These are phyloP conservation scores for Tromatobia lineatoria DNA, from an alignment of 2,888 invertebrate genomes.

Conservation along the genomic window DNA sequence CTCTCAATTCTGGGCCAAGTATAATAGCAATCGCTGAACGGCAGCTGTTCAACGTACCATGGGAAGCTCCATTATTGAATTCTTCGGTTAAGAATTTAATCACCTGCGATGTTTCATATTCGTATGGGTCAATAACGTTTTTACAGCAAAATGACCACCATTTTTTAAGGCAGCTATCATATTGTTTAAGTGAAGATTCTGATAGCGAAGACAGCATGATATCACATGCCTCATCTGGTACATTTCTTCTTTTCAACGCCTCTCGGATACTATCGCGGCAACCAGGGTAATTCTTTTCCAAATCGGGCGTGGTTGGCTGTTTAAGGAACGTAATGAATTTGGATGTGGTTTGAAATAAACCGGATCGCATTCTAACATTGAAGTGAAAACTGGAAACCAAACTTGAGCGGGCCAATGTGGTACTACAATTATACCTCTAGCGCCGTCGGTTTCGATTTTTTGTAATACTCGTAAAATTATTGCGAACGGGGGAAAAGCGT, in stretches of 20 bases:
- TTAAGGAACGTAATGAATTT: slow-evolving; percentile 38
- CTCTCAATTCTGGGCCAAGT: slow-evolving; percentile 15
- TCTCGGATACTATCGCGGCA: slow-evolving; percentile 47
- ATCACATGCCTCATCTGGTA: slow-evolving; percentile 29
- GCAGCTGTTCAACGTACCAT: slow-evolving; percentile 41
- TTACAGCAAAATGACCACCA: slow-evolving; percentile 24
- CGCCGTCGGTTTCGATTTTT: too few species aligned
- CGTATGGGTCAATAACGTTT: slow-evolving; percentile 1
- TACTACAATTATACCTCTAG: too few species aligned
- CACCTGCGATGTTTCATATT: neutral
- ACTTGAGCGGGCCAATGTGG: slow-evolving; percentile 20
- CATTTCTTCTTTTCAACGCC: slow-evolving; percentile 32
- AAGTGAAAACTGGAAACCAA: slow-evolving; percentile 65
- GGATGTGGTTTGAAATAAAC: slow-evolving; percentile 58
- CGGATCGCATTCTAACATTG: slow-evolving; percentile 51
- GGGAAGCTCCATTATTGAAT: slow-evolving; percentile 21
- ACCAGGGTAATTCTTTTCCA: slow-evolving; percentile 57
- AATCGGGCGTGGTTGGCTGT: slow-evolving; percentile 27
- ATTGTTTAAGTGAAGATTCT: slow-evolving; percentile 33
- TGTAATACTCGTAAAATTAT: slow-evolving; percentile 47
- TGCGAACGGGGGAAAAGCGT: slow-evolving; percentile 69
- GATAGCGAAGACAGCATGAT: slow-evolving; percentile 37
- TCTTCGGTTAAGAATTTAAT: slow-evolving; percentile 13
- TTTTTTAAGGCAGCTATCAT: slow-evolving; percentile 32
- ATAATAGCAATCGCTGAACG: slow-evolving; percentile 30